A percentile compares a stretch with the other conserved stretches of the same genome.
These are phyloP conservation scores for Lathamus discolor DNA, from an alignment of 2,113 vertebrate species.

Conservation along the genomic window DNA sequence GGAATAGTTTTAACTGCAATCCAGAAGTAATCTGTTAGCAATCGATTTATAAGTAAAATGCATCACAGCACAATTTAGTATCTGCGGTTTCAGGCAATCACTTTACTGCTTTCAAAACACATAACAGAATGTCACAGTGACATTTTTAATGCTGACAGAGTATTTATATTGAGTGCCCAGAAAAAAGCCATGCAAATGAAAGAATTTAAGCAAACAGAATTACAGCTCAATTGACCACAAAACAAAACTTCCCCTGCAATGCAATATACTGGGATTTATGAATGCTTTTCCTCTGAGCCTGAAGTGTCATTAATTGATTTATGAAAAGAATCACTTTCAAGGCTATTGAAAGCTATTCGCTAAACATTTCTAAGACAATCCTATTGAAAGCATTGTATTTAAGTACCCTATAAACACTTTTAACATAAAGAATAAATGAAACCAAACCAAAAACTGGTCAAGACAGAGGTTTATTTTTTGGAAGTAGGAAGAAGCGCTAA, in stretches of 20 bases:
- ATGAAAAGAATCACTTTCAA: not conserved
- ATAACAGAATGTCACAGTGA: not conserved
- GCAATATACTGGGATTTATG: not conserved
- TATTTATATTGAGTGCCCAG: not conserved
- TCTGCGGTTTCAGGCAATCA: slow-evolving; percentile 13
- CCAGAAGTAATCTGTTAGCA: slow-evolving; percentile 15
- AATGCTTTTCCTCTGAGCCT: not conserved
- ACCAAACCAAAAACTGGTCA: not conserved
- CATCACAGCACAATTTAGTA: not conserved
- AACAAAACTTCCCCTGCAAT: not conserved
- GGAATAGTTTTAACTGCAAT: slow-evolving; percentile 13
- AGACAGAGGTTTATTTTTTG: not conserved
- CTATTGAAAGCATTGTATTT: not conserved
- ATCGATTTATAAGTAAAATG: slow-evolving; percentile 16
- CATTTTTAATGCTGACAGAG: slow-evolving; percentile 6
- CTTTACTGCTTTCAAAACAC: not conserved
- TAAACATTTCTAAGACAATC: not conserved
- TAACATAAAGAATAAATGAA: not conserved
- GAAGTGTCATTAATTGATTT: not conserved
- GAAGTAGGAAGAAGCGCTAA: not conserved
- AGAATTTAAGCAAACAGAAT: slow-evolving; percentile 25
- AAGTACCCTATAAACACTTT: not conserved
- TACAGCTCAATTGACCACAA: not conserved
- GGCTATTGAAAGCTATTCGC: not conserved
- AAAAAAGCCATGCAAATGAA: slow-evolving; percentile 17